Evolutionary conservation across 2,797 vertebrate species (phyloP).

Genomic region (Girardinus metallicus): DNA sequence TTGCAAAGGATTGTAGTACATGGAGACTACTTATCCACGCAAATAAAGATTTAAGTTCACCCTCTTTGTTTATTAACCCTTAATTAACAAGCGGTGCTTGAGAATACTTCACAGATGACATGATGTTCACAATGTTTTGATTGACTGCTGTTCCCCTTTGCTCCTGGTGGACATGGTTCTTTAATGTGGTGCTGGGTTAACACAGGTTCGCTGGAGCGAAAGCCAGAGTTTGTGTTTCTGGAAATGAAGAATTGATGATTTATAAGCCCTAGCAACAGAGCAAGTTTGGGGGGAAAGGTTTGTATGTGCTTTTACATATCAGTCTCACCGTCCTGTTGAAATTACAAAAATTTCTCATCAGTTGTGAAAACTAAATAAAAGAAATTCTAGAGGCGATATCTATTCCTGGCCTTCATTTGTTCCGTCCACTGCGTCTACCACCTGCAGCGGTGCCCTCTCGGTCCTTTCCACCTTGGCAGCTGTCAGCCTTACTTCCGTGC

Average conservation of each 20-base stretch:
- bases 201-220: neutral
- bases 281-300: neutral
- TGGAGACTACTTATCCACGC: neutral
- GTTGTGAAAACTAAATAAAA: constrained; percentile 12
- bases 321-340: constrained; percentile 11
- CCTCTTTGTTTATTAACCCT: neutral
- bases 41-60: neutral
- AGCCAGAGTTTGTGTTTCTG: neutral
- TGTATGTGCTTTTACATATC: neutral
- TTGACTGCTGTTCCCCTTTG: neutral
- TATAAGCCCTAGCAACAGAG: neutral
- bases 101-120: neutral
- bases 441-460: constrained; percentile 33
- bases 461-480: constrained; percentile 39
- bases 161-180: neutral
- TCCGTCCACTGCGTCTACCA: constrained; percentile 44
- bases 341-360: constrained; percentile 16
- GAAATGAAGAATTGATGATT: neutral
- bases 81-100: neutral
- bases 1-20: neutral
- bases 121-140: neutral
- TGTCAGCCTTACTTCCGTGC: constrained; percentile 46
- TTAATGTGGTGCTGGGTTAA: neutral
- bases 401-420: constrained; percentile 62
- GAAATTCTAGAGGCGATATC: constrained; percentile 31